Evolutionary conservation across 2,797 vertebrate genomes (phyloP).

Genomic region (Anguilla pacifica): DNA sequence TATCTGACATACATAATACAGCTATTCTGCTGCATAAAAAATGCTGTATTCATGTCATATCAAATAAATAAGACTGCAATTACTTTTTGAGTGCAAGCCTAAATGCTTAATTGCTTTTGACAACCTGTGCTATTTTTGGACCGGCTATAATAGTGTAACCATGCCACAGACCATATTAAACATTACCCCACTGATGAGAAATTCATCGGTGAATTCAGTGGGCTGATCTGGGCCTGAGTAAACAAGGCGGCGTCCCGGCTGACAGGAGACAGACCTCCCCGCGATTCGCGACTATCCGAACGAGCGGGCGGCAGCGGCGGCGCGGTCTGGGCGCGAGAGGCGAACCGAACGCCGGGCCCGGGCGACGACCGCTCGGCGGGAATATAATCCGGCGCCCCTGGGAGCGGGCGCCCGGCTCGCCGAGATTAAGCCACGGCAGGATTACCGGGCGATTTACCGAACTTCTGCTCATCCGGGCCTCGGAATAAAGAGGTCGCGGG

Average conservation of each 20-base stretch:
- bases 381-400: conserved; percentile 75
- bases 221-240: not conserved
- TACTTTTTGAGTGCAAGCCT: not conserved
- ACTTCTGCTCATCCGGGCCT: conserved; percentile 69
- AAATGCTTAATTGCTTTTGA: not conserved
- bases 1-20: not conserved
- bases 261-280: not conserved
- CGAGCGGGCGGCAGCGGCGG: conserved; percentile 46
- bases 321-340: conserved; percentile 62
- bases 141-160: not conserved
- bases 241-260: not conserved
- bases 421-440: conserved; percentile 70
- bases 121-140: not conserved
- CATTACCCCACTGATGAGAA: not conserved
- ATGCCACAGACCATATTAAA: not conserved
- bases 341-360: conserved; percentile 74
- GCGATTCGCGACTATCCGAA: not conserved
- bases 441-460: conserved; percentile 68
- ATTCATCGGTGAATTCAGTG: not conserved
- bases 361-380: conserved; percentile 78
- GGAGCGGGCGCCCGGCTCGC: conserved; percentile 73
- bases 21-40: not conserved
- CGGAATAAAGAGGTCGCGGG: conserved; percentile 72
- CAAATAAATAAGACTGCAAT: not conserved
- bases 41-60: not conserved